phyloP scores from a whole-genome alignment of 2,888 invertebrate species.

The Morinoia aosen region DNA sequence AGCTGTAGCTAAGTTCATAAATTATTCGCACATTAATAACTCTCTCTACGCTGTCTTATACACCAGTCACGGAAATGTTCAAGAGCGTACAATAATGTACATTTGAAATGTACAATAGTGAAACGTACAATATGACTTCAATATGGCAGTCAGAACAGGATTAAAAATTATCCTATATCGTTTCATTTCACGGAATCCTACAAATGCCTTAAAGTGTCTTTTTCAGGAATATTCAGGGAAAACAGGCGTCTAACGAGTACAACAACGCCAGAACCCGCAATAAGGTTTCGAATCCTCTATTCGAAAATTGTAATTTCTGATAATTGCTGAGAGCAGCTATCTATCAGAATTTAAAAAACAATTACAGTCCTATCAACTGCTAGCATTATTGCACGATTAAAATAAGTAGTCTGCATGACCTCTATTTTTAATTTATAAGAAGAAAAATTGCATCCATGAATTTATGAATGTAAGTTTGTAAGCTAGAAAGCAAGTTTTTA shows the following conservation, averaged over 20 bases:
- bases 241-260: background rate
- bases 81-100: background rate
- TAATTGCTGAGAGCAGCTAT: background rate
- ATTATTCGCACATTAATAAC: background rate
- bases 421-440: background rate
- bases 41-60: background rate
- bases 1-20: background rate
- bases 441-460: background rate
- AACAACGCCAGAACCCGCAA: background rate
- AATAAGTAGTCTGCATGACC: background rate
- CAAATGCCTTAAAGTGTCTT: slow-evolving; percentile 9
- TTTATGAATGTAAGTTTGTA: background rate
- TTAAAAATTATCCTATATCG: background rate
- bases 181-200: background rate
- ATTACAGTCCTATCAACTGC: background rate
- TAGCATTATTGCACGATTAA: background rate
- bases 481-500: too few species aligned
- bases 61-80: background rate
- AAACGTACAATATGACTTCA: background rate
- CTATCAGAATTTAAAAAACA: background rate
- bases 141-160: background rate
- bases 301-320: background rate
- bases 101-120: too few species aligned
- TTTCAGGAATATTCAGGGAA: slow-evolving; percentile 1
- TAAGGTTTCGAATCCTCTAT: background rate